Evolutionary conservation across 2,113 vertebrate genomes (phyloP), one percentile per base, ranked within the genome.

Genomic region (Phocoena phocoena): DNA sequence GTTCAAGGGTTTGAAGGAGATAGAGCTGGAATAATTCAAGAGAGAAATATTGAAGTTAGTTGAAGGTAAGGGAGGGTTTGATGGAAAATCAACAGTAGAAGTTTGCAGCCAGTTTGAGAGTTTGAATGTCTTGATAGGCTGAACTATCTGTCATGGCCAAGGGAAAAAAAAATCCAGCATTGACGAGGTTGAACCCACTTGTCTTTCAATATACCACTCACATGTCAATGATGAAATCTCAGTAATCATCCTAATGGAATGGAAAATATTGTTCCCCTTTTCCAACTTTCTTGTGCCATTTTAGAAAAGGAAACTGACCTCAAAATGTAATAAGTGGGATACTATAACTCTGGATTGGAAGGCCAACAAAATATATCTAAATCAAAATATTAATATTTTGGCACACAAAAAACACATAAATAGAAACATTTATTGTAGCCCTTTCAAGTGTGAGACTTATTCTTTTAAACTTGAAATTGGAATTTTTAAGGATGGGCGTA

Each of bases 151-250:
- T 31, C 12, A 63, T 12, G 28, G 14, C n/a, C 5, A 26, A n/a
- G 20, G 50, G 3, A 5, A 5, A 21, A 70, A 73, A 67, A 62
- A 50, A 50, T 2, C 1, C 26, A 25, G 2, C 28, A 73, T 8
- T 28, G 2, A 76, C 1, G 2, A 33, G 1, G 26, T 8, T 8
- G 1, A 8, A 68, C 21, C 5, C 60, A 28, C 26, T 74, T 33
- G 47, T n/a, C 31, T 60, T 86, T 14, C 50, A n/a, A 41, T 12
- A 4, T 13, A n/a, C 14, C 11, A 50, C 2, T 73, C 15, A 73
- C 0, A 63, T 23, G 47, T 86, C 47, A 87, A 38, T 3, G 55
- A 33, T 20, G 21, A 58, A 28, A 41, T 47, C 14, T 73, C 58
- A 74, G 38, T 41, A 50, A 81, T 41, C 20, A 50, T 28, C 82